These are phyloP conservation scores for Emesis castigata DNA, from an alignment of 2,888 invertebrate genomes.

Conservation along the genomic window DNA sequence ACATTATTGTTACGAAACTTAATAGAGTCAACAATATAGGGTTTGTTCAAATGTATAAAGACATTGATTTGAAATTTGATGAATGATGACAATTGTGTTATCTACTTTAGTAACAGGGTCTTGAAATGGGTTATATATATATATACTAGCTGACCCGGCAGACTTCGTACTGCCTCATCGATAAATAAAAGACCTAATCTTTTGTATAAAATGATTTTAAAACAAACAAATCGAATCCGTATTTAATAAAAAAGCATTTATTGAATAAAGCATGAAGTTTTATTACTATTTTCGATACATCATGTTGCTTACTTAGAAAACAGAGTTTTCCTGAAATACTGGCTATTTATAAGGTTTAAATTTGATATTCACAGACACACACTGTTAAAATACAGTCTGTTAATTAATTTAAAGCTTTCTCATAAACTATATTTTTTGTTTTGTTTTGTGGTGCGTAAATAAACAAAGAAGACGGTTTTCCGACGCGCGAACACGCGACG, in stretches of 20 bases:
- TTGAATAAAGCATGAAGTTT: constrained; percentile 13
- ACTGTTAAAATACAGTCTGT: constrained; percentile 41
- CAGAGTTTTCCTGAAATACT: constrained; percentile 33
- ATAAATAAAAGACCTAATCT: constrained; percentile 35
- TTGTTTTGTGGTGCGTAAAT: constrained; percentile 19
- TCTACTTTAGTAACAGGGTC: too few species aligned
- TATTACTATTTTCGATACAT: constrained; percentile 31
- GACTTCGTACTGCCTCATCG: too few species aligned
- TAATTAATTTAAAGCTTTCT: constrained; percentile 47
- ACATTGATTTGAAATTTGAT: too few species aligned
- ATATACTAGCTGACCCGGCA: too few species aligned
- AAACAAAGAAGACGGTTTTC: constrained; percentile 35
- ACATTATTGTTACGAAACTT: too few species aligned
- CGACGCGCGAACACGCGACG: constrained; percentile 27
- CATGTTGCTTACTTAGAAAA: constrained; percentile 33
- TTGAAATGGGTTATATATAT: too few species aligned
- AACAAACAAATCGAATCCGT: constrained; percentile 33
- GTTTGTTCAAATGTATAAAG: too few species aligned
- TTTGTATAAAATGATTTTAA: constrained; percentile 30
- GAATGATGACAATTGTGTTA: too few species aligned
- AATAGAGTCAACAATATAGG: too few species aligned
- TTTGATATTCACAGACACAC: constrained; percentile 39
- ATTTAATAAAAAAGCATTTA: constrained; percentile 30
- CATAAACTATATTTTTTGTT: constrained; percentile 52
- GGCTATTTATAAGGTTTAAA: constrained; percentile 43